Conservation (phyloP, 2,113 vertebrate genomes). For the Clarias gariepinus region DNA sequence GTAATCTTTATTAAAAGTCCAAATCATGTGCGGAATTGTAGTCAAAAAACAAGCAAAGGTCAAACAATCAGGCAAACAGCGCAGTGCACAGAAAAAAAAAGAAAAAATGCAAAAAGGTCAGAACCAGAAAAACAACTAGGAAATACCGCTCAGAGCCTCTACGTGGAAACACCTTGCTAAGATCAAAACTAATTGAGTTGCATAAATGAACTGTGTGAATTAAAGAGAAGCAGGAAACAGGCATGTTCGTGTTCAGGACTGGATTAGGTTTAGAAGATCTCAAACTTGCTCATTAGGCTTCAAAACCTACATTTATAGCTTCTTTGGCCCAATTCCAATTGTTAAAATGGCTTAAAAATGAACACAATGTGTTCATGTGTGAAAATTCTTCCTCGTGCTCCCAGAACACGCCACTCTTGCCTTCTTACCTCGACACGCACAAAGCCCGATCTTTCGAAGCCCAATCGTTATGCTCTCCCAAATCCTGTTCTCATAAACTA, state of each 20-base stretch:
- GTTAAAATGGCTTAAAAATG: too few relatives aligned
- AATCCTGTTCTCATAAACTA: too few relatives aligned
- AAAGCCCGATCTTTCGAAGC: too few relatives aligned
- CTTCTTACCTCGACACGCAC: too few relatives aligned
- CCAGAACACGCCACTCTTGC: too few relatives aligned
- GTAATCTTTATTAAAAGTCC: conserved; percentile 1
- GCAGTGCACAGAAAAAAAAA: background rate
- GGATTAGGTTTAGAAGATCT: background rate
- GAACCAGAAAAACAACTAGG: background rate
- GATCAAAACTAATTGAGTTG: background rate
- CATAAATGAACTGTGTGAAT: background rate
- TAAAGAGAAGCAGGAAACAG: background rate
- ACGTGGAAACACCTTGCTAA: background rate
- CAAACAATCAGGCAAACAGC: conserved; percentile 7
- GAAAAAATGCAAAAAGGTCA: background rate
- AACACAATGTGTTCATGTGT: too few relatives aligned
- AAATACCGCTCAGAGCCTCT: background rate
- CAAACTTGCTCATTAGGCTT: background rate
- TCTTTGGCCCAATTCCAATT: background rate
- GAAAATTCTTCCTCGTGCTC: too few relatives aligned
- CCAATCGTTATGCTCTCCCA: too few relatives aligned
- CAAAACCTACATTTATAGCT: background rate
- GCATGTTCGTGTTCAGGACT: background rate
- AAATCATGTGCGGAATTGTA: background rate
- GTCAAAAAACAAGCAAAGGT: conserved; percentile 1